These are phyloP conservation scores for Danaus chrysippus DNA, from an alignment of 2,888 invertebrate genomes.

Conservation along the genomic window DNA sequence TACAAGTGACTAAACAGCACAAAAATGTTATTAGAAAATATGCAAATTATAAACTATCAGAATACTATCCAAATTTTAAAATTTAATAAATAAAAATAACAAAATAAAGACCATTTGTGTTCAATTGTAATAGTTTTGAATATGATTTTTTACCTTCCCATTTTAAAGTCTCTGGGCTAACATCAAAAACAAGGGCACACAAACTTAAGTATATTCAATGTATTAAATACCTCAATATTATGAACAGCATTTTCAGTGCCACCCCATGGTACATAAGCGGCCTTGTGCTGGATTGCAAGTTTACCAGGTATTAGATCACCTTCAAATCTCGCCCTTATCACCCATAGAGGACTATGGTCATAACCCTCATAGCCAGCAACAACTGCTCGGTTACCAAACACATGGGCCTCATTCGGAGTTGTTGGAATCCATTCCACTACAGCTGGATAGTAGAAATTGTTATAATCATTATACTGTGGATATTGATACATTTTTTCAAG, in stretches of 20 bases:
- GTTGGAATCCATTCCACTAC: conserved; percentile 60
- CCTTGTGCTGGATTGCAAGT: conserved; percentile 58
- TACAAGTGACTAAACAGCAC: no score
- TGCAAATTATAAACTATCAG: no score
- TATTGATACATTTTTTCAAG: conserved; percentile 2
- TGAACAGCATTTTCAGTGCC: conserved; percentile 57
- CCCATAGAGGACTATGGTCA: conserved; percentile 69
- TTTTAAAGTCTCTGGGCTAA: no score
- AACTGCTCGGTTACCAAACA: conserved; percentile 54
- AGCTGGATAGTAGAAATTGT: conserved; percentile 41
- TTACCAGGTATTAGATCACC: conserved; percentile 70
- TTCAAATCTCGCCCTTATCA: conserved; percentile 58
- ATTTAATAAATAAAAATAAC: no score
- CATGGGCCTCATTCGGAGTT: conserved; percentile 43
- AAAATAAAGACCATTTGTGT: no score
- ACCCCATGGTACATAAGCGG: conserved; percentile 66
- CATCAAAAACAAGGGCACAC: no score
- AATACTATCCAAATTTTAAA: no score
- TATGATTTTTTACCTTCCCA: no score
- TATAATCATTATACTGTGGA: neutral
- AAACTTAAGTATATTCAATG: neutral
- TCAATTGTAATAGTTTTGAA: no score
- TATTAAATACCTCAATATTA: conserved; percentile 54
- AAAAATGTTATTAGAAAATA: no score
- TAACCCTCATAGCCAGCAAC: conserved; percentile 67